Percentiles rank a stretch among this genome's conserved stretches.
phyloP scores from a whole-genome alignment of 2,888 invertebrate species.

The Lapara coniferarum region DNA sequence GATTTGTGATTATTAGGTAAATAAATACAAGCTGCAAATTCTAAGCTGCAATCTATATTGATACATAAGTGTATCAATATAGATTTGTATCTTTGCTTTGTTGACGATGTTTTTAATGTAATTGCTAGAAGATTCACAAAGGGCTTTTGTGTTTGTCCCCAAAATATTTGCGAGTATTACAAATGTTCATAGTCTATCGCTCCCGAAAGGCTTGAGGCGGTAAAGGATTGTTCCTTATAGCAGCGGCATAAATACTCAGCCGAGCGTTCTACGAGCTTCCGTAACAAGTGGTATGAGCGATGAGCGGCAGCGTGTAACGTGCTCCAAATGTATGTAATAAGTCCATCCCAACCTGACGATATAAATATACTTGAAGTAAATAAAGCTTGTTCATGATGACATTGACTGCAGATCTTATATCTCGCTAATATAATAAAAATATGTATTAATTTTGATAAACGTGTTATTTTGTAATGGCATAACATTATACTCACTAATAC shows the following conservation, averaged over 20 bases:
- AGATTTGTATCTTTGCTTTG: too few relatives aligned
- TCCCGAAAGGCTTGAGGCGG: constrained; percentile 70
- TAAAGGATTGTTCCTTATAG: constrained; percentile 75
- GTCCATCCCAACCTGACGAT: too few relatives aligned
- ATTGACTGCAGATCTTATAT: too few relatives aligned
- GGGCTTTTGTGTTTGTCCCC: constrained; percentile 57
- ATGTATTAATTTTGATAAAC: too few relatives aligned
- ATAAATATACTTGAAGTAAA: too few relatives aligned
- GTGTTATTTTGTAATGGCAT: too few relatives aligned
- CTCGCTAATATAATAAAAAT: too few relatives aligned
- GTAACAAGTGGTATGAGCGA: constrained; percentile 49
- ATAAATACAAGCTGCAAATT: constrained; percentile 6
- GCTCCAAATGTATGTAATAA: not conserved
- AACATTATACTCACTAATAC: too few relatives aligned
- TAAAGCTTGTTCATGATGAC: too few relatives aligned
- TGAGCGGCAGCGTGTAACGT: constrained; percentile 28
- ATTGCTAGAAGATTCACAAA: constrained; percentile 50
- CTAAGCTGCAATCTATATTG: constrained; percentile 2
- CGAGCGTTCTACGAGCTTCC: constrained; percentile 64
- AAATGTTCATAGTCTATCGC: constrained; percentile 70
- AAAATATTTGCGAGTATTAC: constrained; percentile 77
- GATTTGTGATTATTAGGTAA: not conserved
- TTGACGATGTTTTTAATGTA: constrained; percentile 39
- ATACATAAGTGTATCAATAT: constrained; percentile 21
- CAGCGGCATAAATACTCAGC: constrained; percentile 61